These are phyloP conservation scores for Amphipoea oculea DNA, from an alignment of 2,888 invertebrate species.

Conservation along the genomic window DNA sequence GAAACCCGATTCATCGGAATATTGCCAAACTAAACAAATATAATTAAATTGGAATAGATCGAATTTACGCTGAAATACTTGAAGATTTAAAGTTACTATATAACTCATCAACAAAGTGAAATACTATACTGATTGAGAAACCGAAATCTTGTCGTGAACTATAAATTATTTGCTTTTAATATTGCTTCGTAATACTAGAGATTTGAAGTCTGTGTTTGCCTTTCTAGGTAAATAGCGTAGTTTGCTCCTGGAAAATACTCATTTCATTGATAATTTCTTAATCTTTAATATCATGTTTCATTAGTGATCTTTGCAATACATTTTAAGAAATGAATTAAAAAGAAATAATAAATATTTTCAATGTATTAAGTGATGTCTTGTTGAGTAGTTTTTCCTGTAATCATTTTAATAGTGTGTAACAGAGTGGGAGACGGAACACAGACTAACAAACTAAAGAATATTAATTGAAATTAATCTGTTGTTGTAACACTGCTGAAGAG, in stretches of 20 bases:
- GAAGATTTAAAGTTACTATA: conserved; percentile 25
- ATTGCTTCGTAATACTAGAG: conserved; percentile 32
- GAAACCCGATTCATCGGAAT: background rate
- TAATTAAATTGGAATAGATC: conserved; percentile 19
- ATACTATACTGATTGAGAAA: conserved; percentile 36
- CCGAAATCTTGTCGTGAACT: conserved; percentile 13
- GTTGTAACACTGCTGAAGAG: conserved; percentile 28
- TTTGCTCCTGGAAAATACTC: conserved; percentile 15
- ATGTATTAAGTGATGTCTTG: background rate
- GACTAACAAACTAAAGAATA: conserved; percentile 5
- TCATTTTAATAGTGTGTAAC: background rate
- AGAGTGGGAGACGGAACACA: background rate
- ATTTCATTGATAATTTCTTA: conserved; percentile 12
- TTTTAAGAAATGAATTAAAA: background rate
- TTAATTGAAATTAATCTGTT: conserved; percentile 41
- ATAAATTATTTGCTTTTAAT: conserved; percentile 52
- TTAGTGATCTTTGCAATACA: background rate
- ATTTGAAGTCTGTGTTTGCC: conserved; percentile 28
- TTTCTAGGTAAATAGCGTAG: conserved; percentile 21
- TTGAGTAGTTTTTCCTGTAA: background rate
- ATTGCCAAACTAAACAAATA: conserved; percentile 25
- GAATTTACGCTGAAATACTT: conserved; percentile 11
- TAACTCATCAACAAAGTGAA: conserved; percentile 34
- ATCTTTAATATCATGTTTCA: background rate
- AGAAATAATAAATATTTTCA: background rate